Base-by-base conservation (phyloP, 2,797 vertebrate genomes). In the Mycteria americana region DNA sequence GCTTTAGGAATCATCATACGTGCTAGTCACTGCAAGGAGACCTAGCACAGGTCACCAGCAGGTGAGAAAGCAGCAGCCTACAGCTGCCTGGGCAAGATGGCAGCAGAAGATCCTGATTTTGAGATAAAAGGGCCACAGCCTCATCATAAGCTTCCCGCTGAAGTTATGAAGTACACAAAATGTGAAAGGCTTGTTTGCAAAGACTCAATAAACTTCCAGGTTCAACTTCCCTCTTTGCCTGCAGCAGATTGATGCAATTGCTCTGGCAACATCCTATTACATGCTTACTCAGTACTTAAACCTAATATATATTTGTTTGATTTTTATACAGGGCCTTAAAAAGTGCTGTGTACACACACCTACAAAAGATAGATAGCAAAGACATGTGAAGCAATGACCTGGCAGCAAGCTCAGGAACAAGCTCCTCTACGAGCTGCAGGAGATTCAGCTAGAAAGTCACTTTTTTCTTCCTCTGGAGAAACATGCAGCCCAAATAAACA, bases 21-120 rank as follows among this genome's bases (percentile, higher is more conserved):
- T 24, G 28, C 22, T 8, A 45, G 50, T 46, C 68, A 9, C 18
- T 25, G 87, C 57, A 79, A 69, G 70, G 46, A 89, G 18, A 91
- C 31, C 39, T 27, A 51, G 24, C 6, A 37, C 39, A 41, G 18
- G 28, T 11, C 1, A 0, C 23, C 31, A 64, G 56, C 51, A 77
- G 68, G 60, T 39, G 59, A 54, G 43, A 81, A 64, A 69, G 78
- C 27, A 53, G 37, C 50, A 93, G 63, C 37, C 25, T 11, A 17
- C 1, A 3, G 30, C 37, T 62, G 45, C 18, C 57, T 46, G 62
- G 33, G 19, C 24, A 53, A 39, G 6, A 45, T 1, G 0, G 37
- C 27, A 30, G 11, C 10, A 57, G 64, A 63, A 80, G 39, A 76
- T 54, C 37, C 43, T 54, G 14, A 5, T 35, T 83, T 46, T 63